These are phyloP conservation scores for Trichogramma evanescens DNA, from an alignment of 2,888 invertebrate genomes.

Conservation along the genomic window DNA sequence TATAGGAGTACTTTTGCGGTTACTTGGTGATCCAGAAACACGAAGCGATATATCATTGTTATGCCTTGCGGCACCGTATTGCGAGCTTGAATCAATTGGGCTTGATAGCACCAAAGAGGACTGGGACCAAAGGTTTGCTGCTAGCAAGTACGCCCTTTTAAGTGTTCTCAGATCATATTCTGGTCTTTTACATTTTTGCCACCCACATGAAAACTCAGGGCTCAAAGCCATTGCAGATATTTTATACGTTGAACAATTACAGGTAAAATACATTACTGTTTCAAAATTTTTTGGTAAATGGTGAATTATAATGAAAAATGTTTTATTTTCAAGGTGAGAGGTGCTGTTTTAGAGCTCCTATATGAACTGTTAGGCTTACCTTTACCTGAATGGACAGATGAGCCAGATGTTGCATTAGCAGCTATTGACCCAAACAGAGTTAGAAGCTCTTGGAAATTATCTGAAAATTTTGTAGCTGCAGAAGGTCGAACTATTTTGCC, in stretches of 20 bases:
- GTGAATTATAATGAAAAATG: not conserved
- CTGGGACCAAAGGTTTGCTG: constrained; percentile 70
- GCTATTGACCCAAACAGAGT: constrained; percentile 71
- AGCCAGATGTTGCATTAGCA: constrained; percentile 79
- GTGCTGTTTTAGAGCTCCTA: constrained; percentile 84
- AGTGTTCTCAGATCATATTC: constrained; percentile 88
- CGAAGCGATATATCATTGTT: constrained; percentile 76
- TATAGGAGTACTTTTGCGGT: constrained; percentile 76
- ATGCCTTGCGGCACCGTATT: constrained; percentile 86
- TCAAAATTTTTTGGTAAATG: not conserved
- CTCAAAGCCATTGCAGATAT: constrained; percentile 72
- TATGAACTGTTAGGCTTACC: constrained; percentile 84
- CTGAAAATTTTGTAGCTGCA: constrained; percentile 90
- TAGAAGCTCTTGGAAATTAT: constrained; percentile 78
- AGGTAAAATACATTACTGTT: constrained; percentile 47
- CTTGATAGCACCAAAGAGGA: constrained; percentile 48
- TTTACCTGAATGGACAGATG: constrained; percentile 88
- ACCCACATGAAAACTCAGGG: constrained; percentile 67
- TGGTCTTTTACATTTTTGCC: constrained; percentile 80
- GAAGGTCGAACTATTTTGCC: constrained; percentile 84
- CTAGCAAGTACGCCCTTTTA: constrained; percentile 75
- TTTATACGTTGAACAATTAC: constrained; percentile 77
- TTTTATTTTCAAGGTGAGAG: constrained; percentile 54
- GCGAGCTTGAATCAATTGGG: constrained; percentile 67
- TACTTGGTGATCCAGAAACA: constrained; percentile 78